A percentile compares a stretch with the other conserved stretches of the same genome.
These are phyloP conservation scores for Hesperophylax magnus DNA, from an alignment of 1,140 invertebrate species.

Conservation along the genomic window DNA sequence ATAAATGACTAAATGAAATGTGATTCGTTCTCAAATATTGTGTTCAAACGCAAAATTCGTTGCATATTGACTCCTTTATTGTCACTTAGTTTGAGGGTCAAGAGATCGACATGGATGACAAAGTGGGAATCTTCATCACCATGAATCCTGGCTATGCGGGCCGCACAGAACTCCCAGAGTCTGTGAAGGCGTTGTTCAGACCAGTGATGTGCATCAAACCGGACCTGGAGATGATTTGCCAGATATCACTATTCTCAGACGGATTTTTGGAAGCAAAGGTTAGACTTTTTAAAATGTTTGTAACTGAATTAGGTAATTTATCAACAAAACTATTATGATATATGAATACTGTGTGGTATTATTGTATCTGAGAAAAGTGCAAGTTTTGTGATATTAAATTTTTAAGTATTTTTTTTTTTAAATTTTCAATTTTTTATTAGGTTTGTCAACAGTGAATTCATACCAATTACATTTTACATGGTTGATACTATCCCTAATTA, in stretches of 20 bases:
- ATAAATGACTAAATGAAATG: neutral
- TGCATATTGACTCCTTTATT: neutral
- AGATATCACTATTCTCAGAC: conserved; percentile 93
- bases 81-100: conserved; percentile 83
- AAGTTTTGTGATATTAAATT: too few relatives aligned
- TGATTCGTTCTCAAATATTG: neutral
- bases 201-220: conserved; percentile 92
- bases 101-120: conserved; percentile 85
- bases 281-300: neutral
- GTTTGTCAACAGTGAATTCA: too few relatives aligned
- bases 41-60: neutral
- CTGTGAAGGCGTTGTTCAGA: conserved; percentile 90
- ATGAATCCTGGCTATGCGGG: conserved; percentile 96
- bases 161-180: conserved; percentile 90
- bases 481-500: too few relatives aligned
- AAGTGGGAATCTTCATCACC: conserved; percentile 93
- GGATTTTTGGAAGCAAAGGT: conserved; percentile 90
- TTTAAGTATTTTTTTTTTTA: too few relatives aligned
- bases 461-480: too few relatives aligned
- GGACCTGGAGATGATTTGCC: conserved; percentile 91
- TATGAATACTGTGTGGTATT: too few relatives aligned
- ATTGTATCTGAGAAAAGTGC: too few relatives aligned
- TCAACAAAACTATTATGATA: too few relatives aligned
- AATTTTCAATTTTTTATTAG: too few relatives aligned
- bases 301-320: too few relatives aligned